Conservation (phyloP, 2,113 vertebrate genomes). For the Andinoacara biseriatus region DNA sequence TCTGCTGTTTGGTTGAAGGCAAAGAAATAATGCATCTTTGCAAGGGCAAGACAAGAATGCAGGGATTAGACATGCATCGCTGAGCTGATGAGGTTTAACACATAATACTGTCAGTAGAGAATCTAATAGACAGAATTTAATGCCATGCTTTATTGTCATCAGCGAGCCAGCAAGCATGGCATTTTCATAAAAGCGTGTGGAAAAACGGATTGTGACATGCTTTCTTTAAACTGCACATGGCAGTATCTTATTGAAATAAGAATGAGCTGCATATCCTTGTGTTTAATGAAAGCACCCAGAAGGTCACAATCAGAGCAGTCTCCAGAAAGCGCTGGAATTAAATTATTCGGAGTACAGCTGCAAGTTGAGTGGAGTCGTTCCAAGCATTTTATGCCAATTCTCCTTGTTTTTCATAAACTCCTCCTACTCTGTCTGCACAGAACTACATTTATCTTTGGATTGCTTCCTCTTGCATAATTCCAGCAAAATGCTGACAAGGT, state of each 20-base stretch:
- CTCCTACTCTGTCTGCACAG: conserved; percentile 31
- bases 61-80: conserved; percentile 47
- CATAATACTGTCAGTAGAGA: conserved; percentile 38
- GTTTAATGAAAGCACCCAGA: not conserved
- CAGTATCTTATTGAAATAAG: not conserved
- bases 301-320: not conserved
- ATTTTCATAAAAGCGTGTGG: conserved; percentile 7
- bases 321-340: not conserved
- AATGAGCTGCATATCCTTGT: not conserved
- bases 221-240: not conserved
- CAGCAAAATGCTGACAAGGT: conserved; percentile 48
- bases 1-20: conserved; percentile 44
- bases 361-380: not conserved
- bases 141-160: conserved; percentile 26
- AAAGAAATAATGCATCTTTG: conserved; percentile 36
- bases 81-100: conserved; percentile 46
- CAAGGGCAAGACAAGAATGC: conserved; percentile 12
- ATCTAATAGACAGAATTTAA: conserved; percentile 34
- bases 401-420: conserved; percentile 17
- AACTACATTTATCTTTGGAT: conserved; percentile 39
- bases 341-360: conserved; percentile 3
- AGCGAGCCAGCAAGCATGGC: conserved; percentile 12
- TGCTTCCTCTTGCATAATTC: conserved; percentile 44
- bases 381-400: conserved; percentile 17
- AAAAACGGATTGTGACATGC: not conserved